Evolutionary conservation across 2,797 vertebrate genomes (phyloP).

Genomic region (Psittacula echo): DNA sequence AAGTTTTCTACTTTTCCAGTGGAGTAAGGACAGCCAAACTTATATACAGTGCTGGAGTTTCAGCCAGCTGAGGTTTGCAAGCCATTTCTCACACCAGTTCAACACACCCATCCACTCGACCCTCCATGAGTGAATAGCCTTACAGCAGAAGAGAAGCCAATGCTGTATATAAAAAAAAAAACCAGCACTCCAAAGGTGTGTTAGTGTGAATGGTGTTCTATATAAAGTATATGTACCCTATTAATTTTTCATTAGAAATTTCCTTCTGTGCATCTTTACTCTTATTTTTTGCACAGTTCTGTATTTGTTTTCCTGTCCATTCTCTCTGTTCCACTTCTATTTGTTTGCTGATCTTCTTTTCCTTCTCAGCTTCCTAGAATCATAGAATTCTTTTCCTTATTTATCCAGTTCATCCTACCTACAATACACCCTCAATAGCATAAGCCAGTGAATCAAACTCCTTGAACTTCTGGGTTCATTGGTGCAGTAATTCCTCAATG

Average conservation of each 20-base stretch:
- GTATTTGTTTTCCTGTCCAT: slow-evolving; percentile 44
- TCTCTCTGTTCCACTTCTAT: slow-evolving; percentile 20
- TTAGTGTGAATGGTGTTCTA: slow-evolving; percentile 35
- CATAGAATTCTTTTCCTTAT: neutral
- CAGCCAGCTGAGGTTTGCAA: neutral
- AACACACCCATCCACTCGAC: neutral
- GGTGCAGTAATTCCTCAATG: neutral
- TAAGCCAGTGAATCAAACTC: slow-evolving; percentile 6
- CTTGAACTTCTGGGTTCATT: slow-evolving; percentile 17
- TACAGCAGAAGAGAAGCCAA: neutral
- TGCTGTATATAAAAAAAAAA: slow-evolving; percentile 5
- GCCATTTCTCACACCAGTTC: neutral
- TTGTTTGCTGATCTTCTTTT: slow-evolving; percentile 3
- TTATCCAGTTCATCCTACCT: slow-evolving; percentile 15
- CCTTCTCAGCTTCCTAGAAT: neutral
- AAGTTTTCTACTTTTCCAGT: neutral
- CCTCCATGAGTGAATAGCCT: neutral
- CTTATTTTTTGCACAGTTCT: slow-evolving; percentile 1
- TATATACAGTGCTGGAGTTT: neutral
- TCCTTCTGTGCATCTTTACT: slow-evolving; percentile 38
- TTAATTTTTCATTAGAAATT: slow-evolving; percentile 69
- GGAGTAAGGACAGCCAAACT: neutral
- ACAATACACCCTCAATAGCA: neutral
- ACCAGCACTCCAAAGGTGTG: slow-evolving; percentile 37
- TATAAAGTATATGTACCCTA: slow-evolving; percentile 57